phyloP scores from a whole-genome alignment of 2,797 vertebrate species.

The Mus caroli region DNA sequence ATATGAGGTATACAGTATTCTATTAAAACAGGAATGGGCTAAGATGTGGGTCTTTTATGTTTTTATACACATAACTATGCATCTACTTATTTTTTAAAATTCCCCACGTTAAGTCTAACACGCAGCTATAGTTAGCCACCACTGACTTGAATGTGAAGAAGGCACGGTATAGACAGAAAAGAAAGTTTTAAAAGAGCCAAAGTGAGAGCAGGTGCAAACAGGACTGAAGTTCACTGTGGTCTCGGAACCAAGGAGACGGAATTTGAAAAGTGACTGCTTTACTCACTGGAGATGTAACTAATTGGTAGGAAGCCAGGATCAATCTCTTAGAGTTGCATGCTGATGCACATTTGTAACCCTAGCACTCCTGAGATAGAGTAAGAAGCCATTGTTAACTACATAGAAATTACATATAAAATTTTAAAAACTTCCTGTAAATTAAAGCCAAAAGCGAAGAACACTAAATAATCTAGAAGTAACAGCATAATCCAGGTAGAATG shows the following conservation, averaged over 20 bases:
- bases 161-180: neutral
- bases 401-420: neutral
- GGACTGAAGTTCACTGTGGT: neutral
- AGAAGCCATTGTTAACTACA: neutral
- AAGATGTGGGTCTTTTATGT: neutral
- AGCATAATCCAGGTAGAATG: neutral
- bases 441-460: neutral
- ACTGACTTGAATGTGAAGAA: neutral
- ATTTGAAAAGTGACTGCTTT: neutral
- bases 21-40: neutral
- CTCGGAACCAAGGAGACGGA: slow-evolving; percentile 32
- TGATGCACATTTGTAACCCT: neutral
- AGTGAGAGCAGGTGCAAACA: neutral
- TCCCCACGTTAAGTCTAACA: neutral
- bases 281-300: neutral
- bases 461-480: slow-evolving; percentile 26
- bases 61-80: neutral
- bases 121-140: slow-evolving; percentile 10
- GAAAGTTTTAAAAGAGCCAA: neutral
- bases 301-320: neutral
- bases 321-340: neutral
- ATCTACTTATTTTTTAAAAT: slow-evolving; percentile 42
- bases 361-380: neutral
- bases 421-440: neutral
- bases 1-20: neutral